These are phyloP conservation scores for Teinopalpus imperialis DNA, from an alignment of 2,888 invertebrate genomes.

Conservation along the genomic window DNA sequence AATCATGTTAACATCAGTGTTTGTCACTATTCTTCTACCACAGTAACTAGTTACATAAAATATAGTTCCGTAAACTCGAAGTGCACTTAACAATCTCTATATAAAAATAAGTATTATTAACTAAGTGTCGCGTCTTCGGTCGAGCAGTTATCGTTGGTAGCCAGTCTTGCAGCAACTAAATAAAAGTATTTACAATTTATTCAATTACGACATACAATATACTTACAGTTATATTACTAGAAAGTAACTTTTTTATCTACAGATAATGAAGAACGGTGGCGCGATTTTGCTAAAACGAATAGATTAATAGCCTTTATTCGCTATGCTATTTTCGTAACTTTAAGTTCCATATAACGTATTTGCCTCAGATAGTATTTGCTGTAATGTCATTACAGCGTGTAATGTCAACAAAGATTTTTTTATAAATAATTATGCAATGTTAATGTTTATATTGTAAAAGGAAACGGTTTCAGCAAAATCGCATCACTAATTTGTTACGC, in stretches of 20 bases:
- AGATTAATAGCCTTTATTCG: neutral
- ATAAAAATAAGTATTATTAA: constrained; percentile 68
- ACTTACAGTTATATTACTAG: constrained; percentile 69
- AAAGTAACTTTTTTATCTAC: constrained; percentile 73
- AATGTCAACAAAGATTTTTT: constrained; percentile 13
- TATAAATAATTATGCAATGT: constrained; percentile 24
- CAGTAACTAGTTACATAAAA: constrained; percentile 49
- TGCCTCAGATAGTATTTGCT: constrained; percentile 21
- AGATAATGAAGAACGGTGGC: constrained; percentile 57
- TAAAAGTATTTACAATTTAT: constrained; percentile 78
- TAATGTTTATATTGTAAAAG: constrained; percentile 15
- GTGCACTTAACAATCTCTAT: constrained; percentile 77
- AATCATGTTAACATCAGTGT: constrained; percentile 11
- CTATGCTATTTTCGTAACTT: constrained; percentile 19
- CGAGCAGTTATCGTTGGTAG: constrained; percentile 67
- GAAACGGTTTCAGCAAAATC: constrained; percentile 48
- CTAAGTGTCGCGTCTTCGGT: constrained; percentile 55
- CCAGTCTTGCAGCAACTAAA: constrained; percentile 71
- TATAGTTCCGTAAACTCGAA: constrained; percentile 78
- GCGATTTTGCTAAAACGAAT: constrained; percentile 43
- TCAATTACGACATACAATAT: constrained; percentile 73
- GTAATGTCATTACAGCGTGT: too few species aligned
- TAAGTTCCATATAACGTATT: constrained; percentile 13
- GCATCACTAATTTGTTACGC: constrained; percentile 64
- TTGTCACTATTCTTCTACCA: constrained; percentile 35